A percentile compares a stretch with the other conserved stretches of the same genome.
Conservation (phyloP, 2,888 invertebrate species). For the Eumacrocentrus americanus region DNA sequence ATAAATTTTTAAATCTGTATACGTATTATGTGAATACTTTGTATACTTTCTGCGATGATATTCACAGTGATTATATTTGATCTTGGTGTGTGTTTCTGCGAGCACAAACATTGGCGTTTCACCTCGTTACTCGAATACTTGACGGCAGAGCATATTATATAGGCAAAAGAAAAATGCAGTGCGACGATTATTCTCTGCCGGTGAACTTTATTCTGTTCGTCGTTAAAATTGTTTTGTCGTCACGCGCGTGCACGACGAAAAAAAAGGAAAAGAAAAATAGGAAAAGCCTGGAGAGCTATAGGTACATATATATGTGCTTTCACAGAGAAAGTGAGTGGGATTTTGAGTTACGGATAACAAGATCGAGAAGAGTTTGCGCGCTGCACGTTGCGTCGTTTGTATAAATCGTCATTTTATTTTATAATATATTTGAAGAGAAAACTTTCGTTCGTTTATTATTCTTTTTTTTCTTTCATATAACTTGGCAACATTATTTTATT, state of each 20-base stretch:
- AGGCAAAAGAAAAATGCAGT: constrained; percentile 20
- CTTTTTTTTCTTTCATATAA: neutral
- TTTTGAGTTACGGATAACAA: constrained; percentile 27
- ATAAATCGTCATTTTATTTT: constrained; percentile 6
- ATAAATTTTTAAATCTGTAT: no score
- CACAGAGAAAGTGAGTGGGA: constrained; percentile 14
- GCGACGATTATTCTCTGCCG: constrained; percentile 22
- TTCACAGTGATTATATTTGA: neutral
- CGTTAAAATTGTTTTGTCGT: constrained; percentile 37
- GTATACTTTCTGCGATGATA: neutral
- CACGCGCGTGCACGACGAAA: constrained; percentile 22
- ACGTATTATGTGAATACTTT: no score
- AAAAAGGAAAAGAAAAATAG: constrained; percentile 13
- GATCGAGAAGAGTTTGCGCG: constrained; percentile 20
- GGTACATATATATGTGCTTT: neutral
- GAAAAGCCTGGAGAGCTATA: constrained; percentile 4
- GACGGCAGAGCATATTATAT: neutral
- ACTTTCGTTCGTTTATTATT: neutral
- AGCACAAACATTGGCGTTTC: constrained; percentile 26
- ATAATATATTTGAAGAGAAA: neutral
- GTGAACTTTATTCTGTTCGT: constrained; percentile 23
- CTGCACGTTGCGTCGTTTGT: constrained; percentile 3
- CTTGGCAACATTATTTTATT: neutral
- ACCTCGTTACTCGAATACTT: constrained; percentile 34
- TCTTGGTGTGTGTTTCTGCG: neutral